Evolutionary conservation across 2,797 vertebrate genomes (phyloP).

Genomic region (Argya squamiceps): DNA sequence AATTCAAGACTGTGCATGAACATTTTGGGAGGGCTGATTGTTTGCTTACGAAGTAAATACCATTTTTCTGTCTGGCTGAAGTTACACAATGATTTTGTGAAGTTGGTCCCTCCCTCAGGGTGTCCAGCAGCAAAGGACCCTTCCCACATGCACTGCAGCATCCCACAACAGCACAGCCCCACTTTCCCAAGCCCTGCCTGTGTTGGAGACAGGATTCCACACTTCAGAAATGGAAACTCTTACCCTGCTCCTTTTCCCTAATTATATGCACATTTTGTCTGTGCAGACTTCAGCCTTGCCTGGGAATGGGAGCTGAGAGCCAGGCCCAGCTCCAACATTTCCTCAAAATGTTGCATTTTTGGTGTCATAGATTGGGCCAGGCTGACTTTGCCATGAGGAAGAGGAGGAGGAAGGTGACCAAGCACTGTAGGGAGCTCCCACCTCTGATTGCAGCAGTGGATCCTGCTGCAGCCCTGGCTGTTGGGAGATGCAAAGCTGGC

Average conservation of each 20-base stretch:
- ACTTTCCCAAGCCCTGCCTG: neutral
- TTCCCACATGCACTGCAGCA: neutral
- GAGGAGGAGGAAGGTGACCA: neutral
- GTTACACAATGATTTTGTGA: neutral
- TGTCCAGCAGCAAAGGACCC: neutral
- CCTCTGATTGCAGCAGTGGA: neutral
- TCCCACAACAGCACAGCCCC: neutral
- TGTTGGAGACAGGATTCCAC: neutral
- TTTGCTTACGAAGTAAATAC: neutral
- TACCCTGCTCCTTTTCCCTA: neutral
- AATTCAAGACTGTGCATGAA: neutral
- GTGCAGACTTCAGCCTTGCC: neutral
- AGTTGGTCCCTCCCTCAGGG: neutral
- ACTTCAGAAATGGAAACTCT: conserved; percentile 41
- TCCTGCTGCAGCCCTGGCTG: neutral
- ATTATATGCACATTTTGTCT: conserved; percentile 2
- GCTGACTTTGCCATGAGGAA: neutral
- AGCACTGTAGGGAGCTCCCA: neutral
- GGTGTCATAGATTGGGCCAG: neutral
- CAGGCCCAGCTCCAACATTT: neutral
- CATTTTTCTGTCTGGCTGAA: neutral
- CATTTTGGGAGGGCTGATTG: neutral
- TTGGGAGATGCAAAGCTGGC: neutral
- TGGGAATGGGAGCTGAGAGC: neutral
- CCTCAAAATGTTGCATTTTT: neutral